Evolutionary conservation across 2,888 invertebrate genomes (phyloP), one percentile per base, ranked within the genome.

Genomic region (Drosophila mettleri): DNA sequence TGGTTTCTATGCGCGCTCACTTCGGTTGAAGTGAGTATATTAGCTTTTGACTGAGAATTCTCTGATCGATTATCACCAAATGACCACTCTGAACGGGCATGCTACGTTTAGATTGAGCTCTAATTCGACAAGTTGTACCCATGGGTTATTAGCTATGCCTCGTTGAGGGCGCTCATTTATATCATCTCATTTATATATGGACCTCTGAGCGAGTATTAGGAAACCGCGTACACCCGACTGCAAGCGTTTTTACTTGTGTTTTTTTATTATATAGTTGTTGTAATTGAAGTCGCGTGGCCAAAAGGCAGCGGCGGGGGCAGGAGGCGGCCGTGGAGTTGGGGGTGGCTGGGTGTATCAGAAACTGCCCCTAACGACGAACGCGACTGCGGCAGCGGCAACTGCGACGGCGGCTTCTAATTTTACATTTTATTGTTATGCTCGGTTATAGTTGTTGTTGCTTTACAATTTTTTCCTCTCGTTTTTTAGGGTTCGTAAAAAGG

Each of bases 401-500:
- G 36, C 60, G 71, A 53, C 53, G 41, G 45, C 79, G 49, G 79
- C 70, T 83, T 90, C 87, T 85, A 89, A 85, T 85, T 88, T 85
- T 74, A 84, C 78, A 89, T 83, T 86, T 89, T 89, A 83, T 77
- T 86, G 86, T 86, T 79, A 69, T 80, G 63, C 62, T 68, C 61
- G 27, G 59, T 64, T 73, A 69, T 82, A 71, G 79, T 71, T 77
- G 74, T 41, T 64, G 54, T 39, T 59, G 65, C 69, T 49, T 76
- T 55, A 58, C 46, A 69, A 65, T 77, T 80, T 81, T 84, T 45
- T 45, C 43, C 24, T 74, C 67, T 61, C 67, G 79, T 66, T 74
- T 88, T 77, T 83, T 80, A 81, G 84, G 89, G 84, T 88, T 88
- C 85, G 85, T 84, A 84, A 82, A 82, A 80, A 85, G 84, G 84